These are phyloP conservation scores for Atopsyche davidsoni DNA, from an alignment of 1,140 invertebrate species.

Conservation along the genomic window DNA sequence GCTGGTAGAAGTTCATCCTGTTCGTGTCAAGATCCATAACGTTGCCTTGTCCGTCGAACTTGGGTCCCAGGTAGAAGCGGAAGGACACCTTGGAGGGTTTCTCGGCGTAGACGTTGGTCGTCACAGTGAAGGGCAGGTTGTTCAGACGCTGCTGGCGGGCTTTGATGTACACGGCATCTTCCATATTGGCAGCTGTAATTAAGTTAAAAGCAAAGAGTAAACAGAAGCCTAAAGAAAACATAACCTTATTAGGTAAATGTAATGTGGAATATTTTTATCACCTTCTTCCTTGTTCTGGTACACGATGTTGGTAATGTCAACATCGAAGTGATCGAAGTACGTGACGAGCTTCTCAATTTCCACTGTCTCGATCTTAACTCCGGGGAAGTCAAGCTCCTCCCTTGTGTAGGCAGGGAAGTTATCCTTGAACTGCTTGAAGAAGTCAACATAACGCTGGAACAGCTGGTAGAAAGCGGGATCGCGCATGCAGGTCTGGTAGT, in stretches of 20 bases:
- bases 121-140: conserved; percentile 60
- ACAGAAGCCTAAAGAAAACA: conserved; percentile 8
- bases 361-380: conserved; percentile 58
- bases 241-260: no score
- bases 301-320: conserved; percentile 50
- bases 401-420: conserved; percentile 47
- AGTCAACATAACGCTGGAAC: conserved; percentile 54
- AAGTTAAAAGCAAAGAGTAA: no score
- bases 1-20: conserved; percentile 48
- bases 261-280: no score
- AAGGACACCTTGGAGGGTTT: conserved; percentile 46
- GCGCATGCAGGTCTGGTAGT: conserved; percentile 52
- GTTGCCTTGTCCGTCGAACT: conserved; percentile 45
- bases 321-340: conserved; percentile 52
- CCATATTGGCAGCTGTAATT: conserved; percentile 18
- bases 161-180: conserved; percentile 38
- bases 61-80: conserved; percentile 54
- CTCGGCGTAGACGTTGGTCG: conserved; percentile 45
- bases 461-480: conserved; percentile 63
- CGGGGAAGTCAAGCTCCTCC: conserved; percentile 54
- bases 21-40: conserved; percentile 46
- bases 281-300: conserved; percentile 36
- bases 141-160: conserved; percentile 52
- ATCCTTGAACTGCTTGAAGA: conserved; percentile 50
- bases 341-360: conserved; percentile 55